Evolutionary conservation across 2,888 invertebrate genomes (phyloP), one percentile per base, ranked within the genome.

Genomic region (Calameuta idolon): DNA sequence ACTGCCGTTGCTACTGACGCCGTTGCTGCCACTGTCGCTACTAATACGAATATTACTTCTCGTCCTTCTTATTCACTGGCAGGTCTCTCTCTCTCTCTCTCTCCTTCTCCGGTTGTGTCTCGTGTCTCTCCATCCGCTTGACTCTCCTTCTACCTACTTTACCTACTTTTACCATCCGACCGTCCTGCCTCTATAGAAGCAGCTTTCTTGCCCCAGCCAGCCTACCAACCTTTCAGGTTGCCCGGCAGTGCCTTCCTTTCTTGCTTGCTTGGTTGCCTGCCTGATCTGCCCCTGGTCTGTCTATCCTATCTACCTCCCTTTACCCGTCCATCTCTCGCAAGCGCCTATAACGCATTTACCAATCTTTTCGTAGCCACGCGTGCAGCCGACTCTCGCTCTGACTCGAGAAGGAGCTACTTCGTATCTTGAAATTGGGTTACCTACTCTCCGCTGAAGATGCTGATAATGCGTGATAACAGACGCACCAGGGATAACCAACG

Each of bases 341-440:
- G 55, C 55, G 55, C 23, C 23, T 55, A 55, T 23, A 55, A 55
- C 55, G 55, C 55, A 9, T 55, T 55, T 55, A 23, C 23, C 55
- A 55, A 55, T 55, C 55, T 23, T 23, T 2, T 23, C 55, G 55
- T 55, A 55, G 23, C 71, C 11, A 11, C 34, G 55, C 55, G 5
- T 9, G 23, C 55, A 55, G 23, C 55, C 23, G 23, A 1, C 55
- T 55, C 55, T 23, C 23, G 5, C 9, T 55, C 55, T 1, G 37
- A 0, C 12, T 12, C 12, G 40, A 40, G 12, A 40, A 40, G 23
- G 11, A 1, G 12, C 31, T 71, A 34, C 11, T 30, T 33, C 74
- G 71, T 78, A 78, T 78, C 78, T 78, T 30, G 69, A 37, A 78
- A 78, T 78, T 78, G 78, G 78, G 78, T 78, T 78, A 76, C 75